A percentile compares a stretch with the other conserved stretches of the same genome.
phyloP scores from a whole-genome alignment of 2,113 vertebrate genomes.

The Spea bombifrons region DNA sequence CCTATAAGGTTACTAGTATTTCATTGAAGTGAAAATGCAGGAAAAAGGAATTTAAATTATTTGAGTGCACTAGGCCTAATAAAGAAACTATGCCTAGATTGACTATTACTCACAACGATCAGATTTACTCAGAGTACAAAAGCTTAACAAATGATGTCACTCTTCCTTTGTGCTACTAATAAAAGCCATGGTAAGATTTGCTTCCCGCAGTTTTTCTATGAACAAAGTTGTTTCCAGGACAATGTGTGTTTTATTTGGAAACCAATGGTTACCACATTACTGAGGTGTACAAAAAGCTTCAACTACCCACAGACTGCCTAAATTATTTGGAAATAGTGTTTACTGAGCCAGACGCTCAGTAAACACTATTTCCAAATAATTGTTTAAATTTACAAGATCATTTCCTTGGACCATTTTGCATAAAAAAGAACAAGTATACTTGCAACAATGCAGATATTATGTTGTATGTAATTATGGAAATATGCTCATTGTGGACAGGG shows the following conservation, averaged over 20 bases:
- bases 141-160: neutral
- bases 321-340: too few relatives aligned
- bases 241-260: neutral
- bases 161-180: constrained; percentile 6
- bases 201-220: constrained; percentile 16
- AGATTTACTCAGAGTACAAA: neutral
- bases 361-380: neutral
- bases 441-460: too few relatives aligned
- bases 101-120: too few relatives aligned
- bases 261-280: constrained; percentile 1
- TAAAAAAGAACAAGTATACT: neutral
- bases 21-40: too few relatives aligned
- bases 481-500: too few relatives aligned
- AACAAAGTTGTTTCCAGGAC: constrained; percentile 1
- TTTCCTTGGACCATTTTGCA: neutral
- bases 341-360: neutral
- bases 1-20: too few relatives aligned
- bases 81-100: too few relatives aligned
- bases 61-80: too few relatives aligned
- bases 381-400: neutral
- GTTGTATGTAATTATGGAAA: too few relatives aligned
- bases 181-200: neutral
- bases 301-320: neutral
- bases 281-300: neutral
- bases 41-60: too few relatives aligned